A percentile compares a stretch with the other conserved stretches of the same genome.
phyloP scores from a whole-genome alignment of 1,140 invertebrate genomes.

The Microplitis demolitor region DNA sequence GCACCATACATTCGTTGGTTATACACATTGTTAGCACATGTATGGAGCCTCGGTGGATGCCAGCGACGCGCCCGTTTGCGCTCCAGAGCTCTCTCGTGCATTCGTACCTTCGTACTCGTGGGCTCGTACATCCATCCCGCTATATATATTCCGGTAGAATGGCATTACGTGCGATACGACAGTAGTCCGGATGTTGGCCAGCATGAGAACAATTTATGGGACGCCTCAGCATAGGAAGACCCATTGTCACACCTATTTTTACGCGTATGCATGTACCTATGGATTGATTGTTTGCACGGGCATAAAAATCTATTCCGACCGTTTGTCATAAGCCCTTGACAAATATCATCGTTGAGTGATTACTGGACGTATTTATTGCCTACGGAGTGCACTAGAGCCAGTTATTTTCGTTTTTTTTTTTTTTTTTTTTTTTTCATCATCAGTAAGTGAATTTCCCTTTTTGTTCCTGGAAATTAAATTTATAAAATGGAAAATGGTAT shows the following conservation, averaged over 20 bases:
- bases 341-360: neutral
- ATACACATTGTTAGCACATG: neutral
- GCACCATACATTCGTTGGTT: slow-evolving; percentile 11
- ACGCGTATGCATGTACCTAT: neutral
- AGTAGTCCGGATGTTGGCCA: neutral
- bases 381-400: neutral
- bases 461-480: too few relatives aligned
- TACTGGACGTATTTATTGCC: neutral
- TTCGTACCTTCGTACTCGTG: neutral
- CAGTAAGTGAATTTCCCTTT: too few relatives aligned
- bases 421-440: too few relatives aligned
- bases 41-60: too few relatives aligned
- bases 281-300: slow-evolving; percentile 7
- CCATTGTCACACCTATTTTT: slow-evolving; percentile 1
- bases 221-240: neutral
- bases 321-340: slow-evolving; percentile 1
- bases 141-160: neutral
- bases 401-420: too few relatives aligned
- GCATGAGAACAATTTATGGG: slow-evolving; percentile 10
- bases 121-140: neutral
- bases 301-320: slow-evolving; percentile 8
- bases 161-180: neutral
- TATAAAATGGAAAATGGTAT: too few relatives aligned
- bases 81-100: too few relatives aligned
- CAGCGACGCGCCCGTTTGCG: too few relatives aligned